Conservation (phyloP, 2,797 vertebrate species). For the Etheostoma perlongum region DNA sequence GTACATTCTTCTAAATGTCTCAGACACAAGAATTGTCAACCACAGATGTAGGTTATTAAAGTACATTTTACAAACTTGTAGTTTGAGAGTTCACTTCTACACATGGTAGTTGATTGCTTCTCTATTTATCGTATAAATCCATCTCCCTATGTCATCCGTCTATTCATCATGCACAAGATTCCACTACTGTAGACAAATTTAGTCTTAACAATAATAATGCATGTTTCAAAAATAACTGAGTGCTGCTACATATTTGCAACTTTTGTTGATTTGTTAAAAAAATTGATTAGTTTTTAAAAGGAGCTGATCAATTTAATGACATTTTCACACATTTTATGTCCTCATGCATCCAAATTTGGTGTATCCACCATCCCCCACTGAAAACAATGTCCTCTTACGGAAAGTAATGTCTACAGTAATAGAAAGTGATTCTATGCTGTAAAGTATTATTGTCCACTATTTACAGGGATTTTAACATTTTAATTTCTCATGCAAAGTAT, state of each 20-base stretch:
- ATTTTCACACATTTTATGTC: too few relatives aligned
- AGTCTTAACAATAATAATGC: background rate
- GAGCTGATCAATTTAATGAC: too few relatives aligned
- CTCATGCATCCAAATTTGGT: background rate
- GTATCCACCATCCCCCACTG: background rate
- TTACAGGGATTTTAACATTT: background rate
- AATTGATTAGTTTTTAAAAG: background rate
- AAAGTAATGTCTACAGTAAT: background rate
- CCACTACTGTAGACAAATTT: too few relatives aligned
- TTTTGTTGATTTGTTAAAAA: background rate
- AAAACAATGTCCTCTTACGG: background rate
- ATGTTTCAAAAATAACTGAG: background rate
- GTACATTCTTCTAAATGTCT: background rate
- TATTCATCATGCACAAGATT: background rate
- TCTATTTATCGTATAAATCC: background rate
- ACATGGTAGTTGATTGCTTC: background rate
- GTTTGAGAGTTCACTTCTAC: background rate
- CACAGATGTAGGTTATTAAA: background rate
- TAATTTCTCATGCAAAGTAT: too few relatives aligned
- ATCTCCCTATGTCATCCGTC: background rate
- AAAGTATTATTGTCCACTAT: background rate
- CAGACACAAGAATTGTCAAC: background rate
- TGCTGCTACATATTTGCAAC: background rate
- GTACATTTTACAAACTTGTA: background rate
- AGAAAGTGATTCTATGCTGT: background rate